Evolutionary conservation across 2,888 invertebrate genomes (phyloP), one percentile per base, ranked within the genome.

Genomic region (Lochmaea capreae): DNA sequence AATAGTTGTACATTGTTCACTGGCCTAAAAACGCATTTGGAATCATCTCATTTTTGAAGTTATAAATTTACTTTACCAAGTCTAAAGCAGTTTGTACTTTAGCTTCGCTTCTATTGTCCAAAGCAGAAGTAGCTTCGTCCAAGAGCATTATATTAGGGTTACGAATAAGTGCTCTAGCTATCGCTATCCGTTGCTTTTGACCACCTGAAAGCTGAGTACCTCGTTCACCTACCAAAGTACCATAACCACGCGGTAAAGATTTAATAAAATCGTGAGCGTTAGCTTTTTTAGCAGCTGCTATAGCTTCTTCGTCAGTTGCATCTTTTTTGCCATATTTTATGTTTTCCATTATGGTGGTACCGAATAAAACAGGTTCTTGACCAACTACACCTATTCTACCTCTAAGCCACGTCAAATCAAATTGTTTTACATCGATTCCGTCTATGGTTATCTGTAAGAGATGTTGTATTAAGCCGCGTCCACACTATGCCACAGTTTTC

Each of bases 51-150:
- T 46, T 14, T 39, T 39, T 39, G 0, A 39, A 39, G 6, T n/a
- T n/a, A 39, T 39, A 9, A 39, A 39, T 8, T 39, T 39, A 77
- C 94, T 88, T 90, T 84, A 92, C 94, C 88, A 90, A 92, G 86
- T 92, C 94, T 74, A 93, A 89, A 66, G 92, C 97, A 16, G 90
- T 91, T 87, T 97, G 97, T 0, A 97, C 97, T 86, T 94, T 92
- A 0, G 92, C 90, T 88, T 97, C 97, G 76, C 95, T 96, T 52
- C 93, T 91, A 0, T 94, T 94, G 84, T 97, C 97, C n/a, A 97
- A 89, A 0, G 97, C 97, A 2, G 96, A 96, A 0, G 97, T 97
- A 0, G 96, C 97, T 87, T 97, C 97, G 81, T 97, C 97, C 18
- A 95, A 85, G 1, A 95, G 87, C 54, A 95, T 87, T 77, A 97